A percentile compares a stretch with the other conserved stretches of the same genome.
phyloP scores from a whole-genome alignment of 1,140 invertebrate genomes.

The Episyrphus balteatus region DNA sequence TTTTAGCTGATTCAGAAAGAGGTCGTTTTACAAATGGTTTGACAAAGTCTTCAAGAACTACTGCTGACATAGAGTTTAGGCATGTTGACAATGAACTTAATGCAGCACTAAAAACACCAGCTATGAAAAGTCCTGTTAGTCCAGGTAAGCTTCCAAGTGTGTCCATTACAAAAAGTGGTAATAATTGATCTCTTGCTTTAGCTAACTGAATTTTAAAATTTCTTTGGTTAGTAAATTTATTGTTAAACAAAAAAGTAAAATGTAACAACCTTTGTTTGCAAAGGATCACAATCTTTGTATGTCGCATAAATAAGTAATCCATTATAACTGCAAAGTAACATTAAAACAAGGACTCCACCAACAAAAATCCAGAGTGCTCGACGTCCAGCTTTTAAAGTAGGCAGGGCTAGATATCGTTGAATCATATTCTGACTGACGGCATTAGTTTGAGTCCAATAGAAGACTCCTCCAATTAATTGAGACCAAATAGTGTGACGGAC shows the following conservation, averaged over 20 bases:
- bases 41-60: conserved; percentile 57
- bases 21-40: conserved; percentile 39
- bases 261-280: conserved; percentile 43
- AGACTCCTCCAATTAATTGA: conserved; percentile 60
- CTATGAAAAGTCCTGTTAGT: conserved; percentile 55
- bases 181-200: conserved; percentile 43
- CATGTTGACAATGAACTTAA: conserved; percentile 66
- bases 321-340: conserved; percentile 51
- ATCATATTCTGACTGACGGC: conserved; percentile 71
- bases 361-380: conserved; percentile 50
- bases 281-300: conserved; percentile 61
- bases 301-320: conserved; percentile 66
- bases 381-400: conserved; percentile 50
- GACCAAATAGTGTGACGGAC: conserved; percentile 72
- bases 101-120: conserved; percentile 58
- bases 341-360: conserved; percentile 40
- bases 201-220: conserved; percentile 34
- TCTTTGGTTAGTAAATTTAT: neutral
- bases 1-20: conserved; percentile 40
- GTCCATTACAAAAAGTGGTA: conserved; percentile 54
- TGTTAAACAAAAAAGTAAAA: neutral
- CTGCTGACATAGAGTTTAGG: conserved; percentile 67
- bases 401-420: conserved; percentile 54
- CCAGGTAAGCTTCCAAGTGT: conserved; percentile 46
- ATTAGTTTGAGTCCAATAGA: conserved; percentile 64